phyloP scores from a whole-genome alignment of 2,113 vertebrate genomes.

The Dinomys branickii region DNA sequence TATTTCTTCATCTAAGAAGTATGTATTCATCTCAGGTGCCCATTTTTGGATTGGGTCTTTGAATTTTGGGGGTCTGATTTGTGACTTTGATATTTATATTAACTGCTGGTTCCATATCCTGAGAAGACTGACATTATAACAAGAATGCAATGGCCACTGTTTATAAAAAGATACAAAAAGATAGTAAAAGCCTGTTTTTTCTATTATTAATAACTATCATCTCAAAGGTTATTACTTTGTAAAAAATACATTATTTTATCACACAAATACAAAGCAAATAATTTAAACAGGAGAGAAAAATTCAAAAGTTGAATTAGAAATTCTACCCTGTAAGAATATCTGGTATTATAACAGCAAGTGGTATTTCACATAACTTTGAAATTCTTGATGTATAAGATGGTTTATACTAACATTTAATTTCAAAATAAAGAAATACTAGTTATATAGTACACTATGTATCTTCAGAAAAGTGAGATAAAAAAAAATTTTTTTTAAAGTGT shows the following conservation, averaged over 20 bases:
- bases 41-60: too few species aligned
- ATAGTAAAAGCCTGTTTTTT: background rate
- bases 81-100: slow-evolving; percentile 19
- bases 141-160: background rate
- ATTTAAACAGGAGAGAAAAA: background rate
- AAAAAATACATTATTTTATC: slow-evolving; percentile 51
- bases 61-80: too few species aligned
- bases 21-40: too few species aligned
- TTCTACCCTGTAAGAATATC: background rate
- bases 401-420: slow-evolving; percentile 45
- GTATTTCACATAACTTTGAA: slow-evolving; percentile 11
- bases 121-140: background rate
- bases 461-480: slow-evolving; percentile 55
- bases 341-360: background rate
- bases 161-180: slow-evolving; percentile 43
- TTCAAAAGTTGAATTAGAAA: background rate
- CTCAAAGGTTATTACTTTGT: background rate
- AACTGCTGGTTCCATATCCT: slow-evolving; percentile 4
- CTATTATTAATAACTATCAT: slow-evolving; percentile 26
- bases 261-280: slow-evolving; percentile 40
- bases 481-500: too few species aligned
- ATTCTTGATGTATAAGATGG: background rate
- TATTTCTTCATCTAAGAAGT: too few species aligned
- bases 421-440: slow-evolving; percentile 51
- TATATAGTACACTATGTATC: background rate